Conservation (phyloP, 2,113 vertebrate species). For the Hippotragus niger region DNA sequence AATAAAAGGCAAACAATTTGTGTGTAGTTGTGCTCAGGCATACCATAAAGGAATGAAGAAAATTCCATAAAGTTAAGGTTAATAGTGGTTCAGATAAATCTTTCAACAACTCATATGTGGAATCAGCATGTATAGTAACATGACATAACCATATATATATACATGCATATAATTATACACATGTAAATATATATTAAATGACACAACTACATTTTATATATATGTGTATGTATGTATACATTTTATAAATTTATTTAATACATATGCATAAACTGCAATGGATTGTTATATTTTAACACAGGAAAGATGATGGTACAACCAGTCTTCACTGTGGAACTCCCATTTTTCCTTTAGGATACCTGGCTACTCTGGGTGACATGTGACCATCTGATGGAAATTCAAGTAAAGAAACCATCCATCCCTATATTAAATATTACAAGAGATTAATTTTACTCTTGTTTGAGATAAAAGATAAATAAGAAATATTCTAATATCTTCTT, state of each 20-base stretch:
- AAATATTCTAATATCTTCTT: conserved; percentile 9
- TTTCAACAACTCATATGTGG: neutral
- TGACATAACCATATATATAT: neutral
- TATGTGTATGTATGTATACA: neutral
- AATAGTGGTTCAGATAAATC: neutral
- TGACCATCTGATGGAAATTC: neutral
- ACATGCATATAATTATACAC: neutral
- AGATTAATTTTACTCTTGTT: neutral
- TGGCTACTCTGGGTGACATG: neutral
- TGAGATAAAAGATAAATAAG: neutral
- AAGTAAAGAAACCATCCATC: neutral
- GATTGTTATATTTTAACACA: neutral
- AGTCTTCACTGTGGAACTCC: neutral
- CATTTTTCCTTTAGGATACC: neutral
- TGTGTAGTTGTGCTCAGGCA: neutral
- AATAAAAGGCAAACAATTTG: neutral
- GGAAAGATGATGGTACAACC: neutral
- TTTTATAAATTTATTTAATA: neutral
- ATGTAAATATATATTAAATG: neutral
- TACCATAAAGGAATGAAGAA: neutral
- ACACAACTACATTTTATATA: neutral
- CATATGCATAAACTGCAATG: neutral
- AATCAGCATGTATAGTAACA: neutral
- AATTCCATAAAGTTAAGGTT: neutral
- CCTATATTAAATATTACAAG: neutral